A percentile compares a stretch with the other conserved stretches of the same genome.
phyloP scores from a whole-genome alignment of 1,140 invertebrate genomes.

The Drepana arcuata region DNA sequence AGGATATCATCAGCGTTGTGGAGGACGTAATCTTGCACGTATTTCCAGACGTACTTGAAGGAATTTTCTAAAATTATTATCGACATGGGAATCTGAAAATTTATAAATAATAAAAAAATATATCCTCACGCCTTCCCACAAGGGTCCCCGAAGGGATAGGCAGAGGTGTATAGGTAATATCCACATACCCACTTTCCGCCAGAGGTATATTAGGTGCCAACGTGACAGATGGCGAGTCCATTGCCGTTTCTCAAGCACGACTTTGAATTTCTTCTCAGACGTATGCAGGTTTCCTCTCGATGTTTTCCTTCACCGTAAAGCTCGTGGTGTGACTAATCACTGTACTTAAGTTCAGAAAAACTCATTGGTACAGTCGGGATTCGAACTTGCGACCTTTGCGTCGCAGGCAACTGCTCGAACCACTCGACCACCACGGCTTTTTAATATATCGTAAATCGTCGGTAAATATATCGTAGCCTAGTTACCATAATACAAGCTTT shows the following conservation, averaged over 20 bases:
- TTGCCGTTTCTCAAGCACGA: not conserved
- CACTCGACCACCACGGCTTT: no score
- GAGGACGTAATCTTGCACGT: conserved; percentile 23
- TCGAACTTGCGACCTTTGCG: no score
- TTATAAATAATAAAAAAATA: not conserved
- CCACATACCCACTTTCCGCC: not conserved
- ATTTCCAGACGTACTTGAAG: conserved; percentile 24
- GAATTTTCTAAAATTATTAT: conserved; percentile 26
- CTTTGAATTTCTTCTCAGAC: not conserved
- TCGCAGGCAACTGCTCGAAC: no score
- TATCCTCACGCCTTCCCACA: not conserved
- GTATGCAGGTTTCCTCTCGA: not conserved
- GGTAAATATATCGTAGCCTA: no score
- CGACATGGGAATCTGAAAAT: conserved; percentile 22
- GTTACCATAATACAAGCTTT: no score
- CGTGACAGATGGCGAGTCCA: not conserved
- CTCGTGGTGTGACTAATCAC: no score
- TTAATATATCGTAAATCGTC: no score
- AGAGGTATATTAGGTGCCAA: conserved; percentile 7
- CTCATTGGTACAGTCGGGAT: not conserved
- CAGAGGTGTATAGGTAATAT: no score
- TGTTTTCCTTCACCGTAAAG: no score
- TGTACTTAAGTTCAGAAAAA: no score
- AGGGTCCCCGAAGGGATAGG: no score
- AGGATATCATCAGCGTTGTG: conserved; percentile 28